Evolutionary conservation across 2,888 invertebrate species (phyloP).

Genomic region (Deilephila elpenor): DNA sequence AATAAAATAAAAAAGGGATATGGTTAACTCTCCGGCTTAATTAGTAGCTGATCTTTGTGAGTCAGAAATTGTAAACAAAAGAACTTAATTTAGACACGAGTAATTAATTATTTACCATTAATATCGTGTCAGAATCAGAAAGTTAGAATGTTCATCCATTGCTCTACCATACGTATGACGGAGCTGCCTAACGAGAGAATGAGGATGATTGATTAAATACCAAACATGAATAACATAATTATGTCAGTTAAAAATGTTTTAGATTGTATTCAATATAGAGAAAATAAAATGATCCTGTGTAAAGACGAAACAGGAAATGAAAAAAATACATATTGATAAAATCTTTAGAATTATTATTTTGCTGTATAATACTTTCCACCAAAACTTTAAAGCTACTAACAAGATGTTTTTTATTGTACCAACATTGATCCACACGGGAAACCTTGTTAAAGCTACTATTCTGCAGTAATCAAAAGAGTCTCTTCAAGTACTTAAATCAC

Average conservation of each 20-base stretch:
- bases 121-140: neutral
- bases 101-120: neutral
- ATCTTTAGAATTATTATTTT: too few relatives aligned
- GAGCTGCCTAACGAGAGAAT: conserved; percentile 4
- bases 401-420: too few relatives aligned
- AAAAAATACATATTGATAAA: too few relatives aligned
- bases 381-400: too few relatives aligned
- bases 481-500: neutral
- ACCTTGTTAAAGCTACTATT: neutral
- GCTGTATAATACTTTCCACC: too few relatives aligned
- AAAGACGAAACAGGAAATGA: too few relatives aligned
- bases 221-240: neutral
- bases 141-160: neutral
- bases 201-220: conserved; percentile 14
- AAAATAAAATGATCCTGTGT: neutral
- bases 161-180: neutral
- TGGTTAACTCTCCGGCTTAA: too few relatives aligned
- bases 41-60: too few relatives aligned
- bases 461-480: neutral
- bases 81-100: neutral
- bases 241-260: neutral
- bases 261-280: neutral
- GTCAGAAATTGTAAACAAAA: neutral
- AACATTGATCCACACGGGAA: too few relatives aligned
- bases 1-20: too few relatives aligned